Evolutionary conservation across 1,140 invertebrate species (phyloP).

Genomic region (Platorchestia sp.): DNA sequence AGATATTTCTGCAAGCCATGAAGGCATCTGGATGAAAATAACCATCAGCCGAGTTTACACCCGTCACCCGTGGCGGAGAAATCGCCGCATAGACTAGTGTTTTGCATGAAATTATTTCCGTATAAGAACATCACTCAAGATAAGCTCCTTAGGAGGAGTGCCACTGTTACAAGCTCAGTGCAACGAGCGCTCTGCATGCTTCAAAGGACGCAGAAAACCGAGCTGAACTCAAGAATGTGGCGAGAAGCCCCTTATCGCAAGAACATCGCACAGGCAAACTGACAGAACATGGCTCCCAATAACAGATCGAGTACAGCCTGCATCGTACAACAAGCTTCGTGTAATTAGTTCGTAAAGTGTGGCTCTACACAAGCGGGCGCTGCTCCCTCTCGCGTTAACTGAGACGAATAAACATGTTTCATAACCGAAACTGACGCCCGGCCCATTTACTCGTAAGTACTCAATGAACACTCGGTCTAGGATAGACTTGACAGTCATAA

Average conservation of each 20-base stretch:
- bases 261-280: neutral
- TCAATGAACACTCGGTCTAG: neutral
- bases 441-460: neutral
- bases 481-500: neutral
- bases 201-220: neutral
- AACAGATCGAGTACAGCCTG: neutral
- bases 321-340: neutral
- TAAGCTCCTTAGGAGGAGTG: neutral
- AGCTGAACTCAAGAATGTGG: neutral
- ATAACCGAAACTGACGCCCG: neutral
- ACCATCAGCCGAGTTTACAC: neutral
- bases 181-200: neutral
- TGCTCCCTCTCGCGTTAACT: neutral
- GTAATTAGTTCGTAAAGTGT: neutral
- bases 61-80: neutral
- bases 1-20: neutral
- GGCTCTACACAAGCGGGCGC: neutral
- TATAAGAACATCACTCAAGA: slow-evolving; percentile 9
- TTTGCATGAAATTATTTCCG: neutral
- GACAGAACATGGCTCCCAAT: neutral
- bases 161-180: neutral
- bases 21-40: neutral
- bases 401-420: neutral
- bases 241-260: neutral
- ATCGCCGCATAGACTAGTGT: neutral